These are phyloP conservation scores for Conchocele bisecta DNA, from an alignment of 2,888 invertebrate genomes.

Conservation along the genomic window DNA sequence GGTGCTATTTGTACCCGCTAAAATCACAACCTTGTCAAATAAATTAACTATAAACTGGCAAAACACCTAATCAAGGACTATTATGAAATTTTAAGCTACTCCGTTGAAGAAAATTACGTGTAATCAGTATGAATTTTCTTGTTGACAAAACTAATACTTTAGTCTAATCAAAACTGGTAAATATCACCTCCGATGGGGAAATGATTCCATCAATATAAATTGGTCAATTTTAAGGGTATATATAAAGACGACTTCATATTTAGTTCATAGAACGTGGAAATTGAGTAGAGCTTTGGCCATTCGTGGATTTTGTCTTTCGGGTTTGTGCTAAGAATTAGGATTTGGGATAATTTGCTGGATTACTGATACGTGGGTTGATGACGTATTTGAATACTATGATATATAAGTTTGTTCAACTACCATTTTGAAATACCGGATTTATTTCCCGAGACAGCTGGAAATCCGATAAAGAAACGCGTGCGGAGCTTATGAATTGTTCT, in stretches of 20 bases:
- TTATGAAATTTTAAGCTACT: slow-evolving; percentile 75
- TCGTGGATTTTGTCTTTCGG: too few relatives aligned
- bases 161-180: slow-evolving; percentile 72
- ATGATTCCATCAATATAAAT: slow-evolving; percentile 72
- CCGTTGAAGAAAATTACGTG: slow-evolving; percentile 71
- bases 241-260: slow-evolving; percentile 58
- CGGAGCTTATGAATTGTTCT: too few relatives aligned
- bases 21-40: slow-evolving; percentile 71
- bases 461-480: too few relatives aligned
- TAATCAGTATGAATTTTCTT: slow-evolving; percentile 75
- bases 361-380: too few relatives aligned
- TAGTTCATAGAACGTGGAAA: slow-evolving; percentile 37
- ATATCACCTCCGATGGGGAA: slow-evolving; percentile 70
- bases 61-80: slow-evolving; percentile 72
- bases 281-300: too few relatives aligned
- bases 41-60: slow-evolving; percentile 73
- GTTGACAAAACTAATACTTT: slow-evolving; percentile 77
- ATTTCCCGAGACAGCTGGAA: too few relatives aligned
- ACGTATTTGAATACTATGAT: too few relatives aligned
- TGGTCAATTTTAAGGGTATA: slow-evolving; percentile 75
- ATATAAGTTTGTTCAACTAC: too few relatives aligned
- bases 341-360: too few relatives aligned
- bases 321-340: too few relatives aligned
- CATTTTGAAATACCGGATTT: too few relatives aligned
- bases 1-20: slow-evolving; percentile 62